Percentiles rank a stretch among this genome's conserved stretches.
Evolutionary conservation across 2,113 vertebrate genomes (phyloP).

Genomic region (Takifugu bimaculatus): DNA sequence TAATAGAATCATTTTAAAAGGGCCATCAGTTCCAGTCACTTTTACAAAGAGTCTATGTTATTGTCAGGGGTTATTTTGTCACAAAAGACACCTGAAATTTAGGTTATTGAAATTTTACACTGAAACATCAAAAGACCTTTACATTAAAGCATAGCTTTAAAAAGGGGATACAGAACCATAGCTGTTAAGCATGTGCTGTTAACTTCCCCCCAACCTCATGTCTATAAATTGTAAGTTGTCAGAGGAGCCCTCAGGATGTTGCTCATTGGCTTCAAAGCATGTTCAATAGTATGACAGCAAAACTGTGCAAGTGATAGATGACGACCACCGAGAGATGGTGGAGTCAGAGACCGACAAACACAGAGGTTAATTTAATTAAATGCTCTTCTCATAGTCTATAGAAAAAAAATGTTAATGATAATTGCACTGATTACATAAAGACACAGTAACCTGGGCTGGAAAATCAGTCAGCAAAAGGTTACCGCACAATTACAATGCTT

Average conservation of each 20-base stretch:
- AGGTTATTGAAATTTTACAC: too few species aligned
- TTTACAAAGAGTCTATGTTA: too few species aligned
- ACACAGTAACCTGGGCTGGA: too few species aligned
- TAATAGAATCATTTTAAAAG: too few species aligned
- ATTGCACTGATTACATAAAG: constrained; percentile 16
- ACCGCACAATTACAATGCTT: too few species aligned
- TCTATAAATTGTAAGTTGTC: constrained; percentile 58
- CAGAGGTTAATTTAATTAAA: constrained; percentile 27
- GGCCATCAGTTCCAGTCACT: too few species aligned
- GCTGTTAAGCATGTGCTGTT: constrained; percentile 53
- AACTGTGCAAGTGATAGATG: constrained; percentile 26
- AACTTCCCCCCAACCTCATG: constrained; percentile 50
- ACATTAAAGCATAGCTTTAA: too few species aligned
- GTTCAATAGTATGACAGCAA: constrained; percentile 40
- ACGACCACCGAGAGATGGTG: constrained; percentile 9
- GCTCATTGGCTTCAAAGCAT: constrained; percentile 38
- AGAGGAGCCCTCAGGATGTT: constrained; percentile 50
- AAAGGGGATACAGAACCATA: background rate
- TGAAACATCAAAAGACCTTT: too few species aligned
- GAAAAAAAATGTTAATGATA: constrained; percentile 37
- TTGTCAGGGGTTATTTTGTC: too few species aligned
- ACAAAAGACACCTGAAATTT: too few species aligned
- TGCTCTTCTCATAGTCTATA: constrained; percentile 26
- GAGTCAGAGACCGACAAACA: constrained; percentile 3
- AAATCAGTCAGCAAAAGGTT: too few species aligned